These are phyloP conservation scores for Lutraria lutraria DNA, from an alignment of 2,888 invertebrate species.

Conservation along the genomic window DNA sequence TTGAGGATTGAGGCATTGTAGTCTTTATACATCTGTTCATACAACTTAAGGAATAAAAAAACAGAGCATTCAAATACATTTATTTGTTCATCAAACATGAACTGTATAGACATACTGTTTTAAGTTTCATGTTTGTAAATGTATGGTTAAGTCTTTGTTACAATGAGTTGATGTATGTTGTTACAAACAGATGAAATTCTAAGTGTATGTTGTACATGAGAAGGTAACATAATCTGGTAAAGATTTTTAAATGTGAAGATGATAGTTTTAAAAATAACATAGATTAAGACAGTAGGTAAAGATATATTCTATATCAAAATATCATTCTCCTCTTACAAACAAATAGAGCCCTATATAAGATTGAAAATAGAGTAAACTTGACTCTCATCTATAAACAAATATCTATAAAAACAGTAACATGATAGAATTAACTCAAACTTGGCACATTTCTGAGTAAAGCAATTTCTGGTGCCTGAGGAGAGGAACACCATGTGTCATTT, in stretches of 20 bases:
- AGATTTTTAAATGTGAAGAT: neutral
- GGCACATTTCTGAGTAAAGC: neutral
- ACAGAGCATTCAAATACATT: too few species aligned
- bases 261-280: neutral
- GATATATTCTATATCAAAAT: conserved; percentile 16
- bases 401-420: conserved; percentile 11
- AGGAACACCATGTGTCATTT: neutral
- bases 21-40: too few species aligned
- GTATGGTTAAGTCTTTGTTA: too few species aligned
- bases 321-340: neutral
- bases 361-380: neutral
- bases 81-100: too few species aligned
- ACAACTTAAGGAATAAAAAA: too few species aligned
- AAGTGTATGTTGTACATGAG: neutral
- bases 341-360: conserved; percentile 5
- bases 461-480: neutral
- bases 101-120: too few species aligned
- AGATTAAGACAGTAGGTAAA: neutral
- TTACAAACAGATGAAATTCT: too few species aligned
- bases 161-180: too few species aligned
- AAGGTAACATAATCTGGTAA: neutral
- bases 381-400: neutral
- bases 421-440: conserved; percentile 8
- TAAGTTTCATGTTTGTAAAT: too few species aligned
- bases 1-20: too few species aligned